Conservation (phyloP, 2,888 invertebrate species). For the Epistrophe grossulariae region DNA sequence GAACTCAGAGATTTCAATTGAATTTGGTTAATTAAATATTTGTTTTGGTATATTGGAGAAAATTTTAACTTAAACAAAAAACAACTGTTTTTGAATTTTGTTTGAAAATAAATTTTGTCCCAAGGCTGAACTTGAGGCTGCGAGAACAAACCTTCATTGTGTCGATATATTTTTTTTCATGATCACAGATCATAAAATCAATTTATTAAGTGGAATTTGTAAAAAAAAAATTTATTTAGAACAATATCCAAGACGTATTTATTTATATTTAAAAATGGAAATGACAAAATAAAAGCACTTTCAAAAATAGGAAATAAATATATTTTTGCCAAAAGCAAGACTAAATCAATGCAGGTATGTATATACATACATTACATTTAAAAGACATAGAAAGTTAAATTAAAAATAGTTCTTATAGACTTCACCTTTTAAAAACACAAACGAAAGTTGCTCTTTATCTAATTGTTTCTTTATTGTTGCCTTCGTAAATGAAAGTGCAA, state of each 20-base stretch:
- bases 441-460: neutral
- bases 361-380: too few species aligned
- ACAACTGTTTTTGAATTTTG: neutral
- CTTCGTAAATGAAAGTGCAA: conserved; percentile 8
- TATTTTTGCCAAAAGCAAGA: neutral
- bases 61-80: neutral
- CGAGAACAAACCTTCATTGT: neutral
- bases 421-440: neutral
- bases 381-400: neutral
- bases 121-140: neutral
- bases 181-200: too few species aligned
- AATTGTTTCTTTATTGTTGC: neutral
- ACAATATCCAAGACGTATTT: too few species aligned
- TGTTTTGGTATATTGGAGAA: neutral
- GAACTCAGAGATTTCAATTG: conserved; percentile 9
- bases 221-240: too few species aligned
- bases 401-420: neutral
- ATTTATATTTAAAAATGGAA: too few species aligned
- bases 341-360: neutral
- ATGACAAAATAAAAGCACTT: too few species aligned
- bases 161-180: too few species aligned
- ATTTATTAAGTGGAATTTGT: too few species aligned
- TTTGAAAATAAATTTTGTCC: neutral
- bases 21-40: conserved; percentile 19
- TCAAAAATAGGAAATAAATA: too few species aligned